phyloP scores from a whole-genome alignment of 2,797 vertebrate species.

The Microtus obscurus region DNA sequence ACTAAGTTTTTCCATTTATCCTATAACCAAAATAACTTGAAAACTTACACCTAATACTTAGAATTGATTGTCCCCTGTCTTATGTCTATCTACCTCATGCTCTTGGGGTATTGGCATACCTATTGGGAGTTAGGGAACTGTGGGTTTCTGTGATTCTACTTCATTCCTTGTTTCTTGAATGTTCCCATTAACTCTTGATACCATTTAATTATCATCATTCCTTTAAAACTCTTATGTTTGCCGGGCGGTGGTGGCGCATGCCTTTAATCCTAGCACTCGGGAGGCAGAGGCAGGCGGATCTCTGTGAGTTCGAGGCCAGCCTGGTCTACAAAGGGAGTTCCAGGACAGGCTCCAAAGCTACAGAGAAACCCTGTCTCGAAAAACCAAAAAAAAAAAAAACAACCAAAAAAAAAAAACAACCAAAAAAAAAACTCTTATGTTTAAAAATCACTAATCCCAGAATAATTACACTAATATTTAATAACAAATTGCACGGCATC shows the following conservation, averaged over 20 bases:
- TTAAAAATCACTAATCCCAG: not conserved
- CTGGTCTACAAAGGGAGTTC: too few species aligned
- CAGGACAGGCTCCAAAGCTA: too few species aligned
- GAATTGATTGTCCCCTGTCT: not conserved
- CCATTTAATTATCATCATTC: not conserved
- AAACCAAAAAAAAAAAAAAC: too few species aligned
- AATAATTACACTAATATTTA: not conserved
- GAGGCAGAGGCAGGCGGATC: too few species aligned
- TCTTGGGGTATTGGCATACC: not conserved
- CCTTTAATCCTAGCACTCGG: too few species aligned
- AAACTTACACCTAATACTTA: not conserved
- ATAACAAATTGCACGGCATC: not conserved
- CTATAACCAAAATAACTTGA: not conserved
- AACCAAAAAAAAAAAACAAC: too few species aligned
- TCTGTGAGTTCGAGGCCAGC: too few species aligned
- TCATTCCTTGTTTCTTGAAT: too few species aligned
- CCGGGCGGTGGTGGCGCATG: too few species aligned
- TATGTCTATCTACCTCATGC: not conserved
- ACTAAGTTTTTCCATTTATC: not conserved
- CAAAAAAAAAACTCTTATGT: too few species aligned
- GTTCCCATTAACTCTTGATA: not conserved
- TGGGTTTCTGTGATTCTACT: not conserved
- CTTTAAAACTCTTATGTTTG: not conserved
- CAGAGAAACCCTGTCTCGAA: too few species aligned
- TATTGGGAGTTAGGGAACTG: not conserved